Evolutionary conservation across 2,113 vertebrate species (phyloP).

Genomic region (Tyto alba): DNA sequence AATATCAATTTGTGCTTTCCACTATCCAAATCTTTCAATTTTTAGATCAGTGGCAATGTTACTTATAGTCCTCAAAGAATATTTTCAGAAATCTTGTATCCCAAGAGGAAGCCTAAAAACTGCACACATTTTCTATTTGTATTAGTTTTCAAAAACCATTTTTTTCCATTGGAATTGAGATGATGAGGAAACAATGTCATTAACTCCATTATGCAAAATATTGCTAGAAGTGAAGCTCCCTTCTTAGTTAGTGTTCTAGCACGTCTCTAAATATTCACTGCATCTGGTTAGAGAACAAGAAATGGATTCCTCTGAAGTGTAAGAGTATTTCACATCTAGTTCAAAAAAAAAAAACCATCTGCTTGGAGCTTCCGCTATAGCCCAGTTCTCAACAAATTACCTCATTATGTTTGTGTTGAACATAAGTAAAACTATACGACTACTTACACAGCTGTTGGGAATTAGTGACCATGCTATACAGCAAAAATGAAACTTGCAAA

Average conservation of each 20-base stretch:
- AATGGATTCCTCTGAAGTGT: neutral
- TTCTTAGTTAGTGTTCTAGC: neutral
- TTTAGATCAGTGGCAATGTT: neutral
- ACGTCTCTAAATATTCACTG: neutral
- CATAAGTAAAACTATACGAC: neutral
- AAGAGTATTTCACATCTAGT: neutral
- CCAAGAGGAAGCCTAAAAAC: neutral
- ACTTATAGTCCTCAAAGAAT: neutral
- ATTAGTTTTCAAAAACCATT: neutral
- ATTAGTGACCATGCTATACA: rapidly evolving
- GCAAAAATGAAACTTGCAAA: neutral
- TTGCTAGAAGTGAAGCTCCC: neutral
- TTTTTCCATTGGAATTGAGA: neutral
- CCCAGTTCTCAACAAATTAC: neutral
- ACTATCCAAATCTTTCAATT: neutral
- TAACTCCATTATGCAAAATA: neutral
- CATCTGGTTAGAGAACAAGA: neutral
- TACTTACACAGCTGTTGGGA: neutral
- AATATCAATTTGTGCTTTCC: neutral
- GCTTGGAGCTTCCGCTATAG: neutral
- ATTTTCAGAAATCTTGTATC: neutral
- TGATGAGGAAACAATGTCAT: neutral
- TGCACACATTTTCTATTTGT: neutral
- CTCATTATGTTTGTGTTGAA: neutral
- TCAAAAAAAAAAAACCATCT: neutral